Conservation (phyloP, 2,113 vertebrate species). For the Pseudorasbora parva region DNA sequence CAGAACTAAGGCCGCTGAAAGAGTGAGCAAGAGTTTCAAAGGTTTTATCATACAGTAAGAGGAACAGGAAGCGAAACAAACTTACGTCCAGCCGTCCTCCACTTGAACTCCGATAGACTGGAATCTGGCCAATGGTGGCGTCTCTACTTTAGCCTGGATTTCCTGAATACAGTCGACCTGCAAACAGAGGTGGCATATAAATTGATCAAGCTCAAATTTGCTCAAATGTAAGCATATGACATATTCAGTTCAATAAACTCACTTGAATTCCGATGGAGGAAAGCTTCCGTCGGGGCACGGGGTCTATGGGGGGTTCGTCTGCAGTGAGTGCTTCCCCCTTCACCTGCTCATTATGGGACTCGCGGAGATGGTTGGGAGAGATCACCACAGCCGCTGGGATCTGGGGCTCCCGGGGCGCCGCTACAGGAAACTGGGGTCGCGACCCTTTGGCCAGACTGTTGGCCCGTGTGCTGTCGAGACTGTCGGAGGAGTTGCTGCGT, state of each 20-base stretch:
- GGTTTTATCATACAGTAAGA: background rate
- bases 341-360: slow-evolving; percentile 68
- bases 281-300: slow-evolving; percentile 90
- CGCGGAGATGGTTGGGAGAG: slow-evolving; percentile 36
- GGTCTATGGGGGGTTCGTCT: slow-evolving; percentile 82
- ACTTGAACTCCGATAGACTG: slow-evolving; percentile 99
- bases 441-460: slow-evolving; percentile 86
- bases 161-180: slow-evolving; percentile 98
- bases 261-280: slow-evolving; percentile 99
- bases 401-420: slow-evolving; percentile 81
- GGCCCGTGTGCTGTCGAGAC: slow-evolving; percentile 92
- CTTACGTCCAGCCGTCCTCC: slow-evolving; percentile 99
- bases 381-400: slow-evolving; percentile 75
- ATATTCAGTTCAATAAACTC: slow-evolving; percentile 50
- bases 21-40: background rate
- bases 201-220: background rate
- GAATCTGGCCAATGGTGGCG: slow-evolving; percentile 87
- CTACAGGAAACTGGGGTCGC: slow-evolving; percentile 78
- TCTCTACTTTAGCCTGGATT: slow-evolving; percentile 88
- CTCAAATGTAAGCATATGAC: background rate
- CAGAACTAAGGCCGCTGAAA: background rate
- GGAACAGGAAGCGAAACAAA: slow-evolving; percentile 62
- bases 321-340: slow-evolving; percentile 82
- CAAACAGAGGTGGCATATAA: background rate
- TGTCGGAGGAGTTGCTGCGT: slow-evolving; percentile 96